A percentile compares a stretch with the other conserved stretches of the same genome.
Conservation (phyloP, 2,797 vertebrate species). For the Trematomus bernacchii region DNA sequence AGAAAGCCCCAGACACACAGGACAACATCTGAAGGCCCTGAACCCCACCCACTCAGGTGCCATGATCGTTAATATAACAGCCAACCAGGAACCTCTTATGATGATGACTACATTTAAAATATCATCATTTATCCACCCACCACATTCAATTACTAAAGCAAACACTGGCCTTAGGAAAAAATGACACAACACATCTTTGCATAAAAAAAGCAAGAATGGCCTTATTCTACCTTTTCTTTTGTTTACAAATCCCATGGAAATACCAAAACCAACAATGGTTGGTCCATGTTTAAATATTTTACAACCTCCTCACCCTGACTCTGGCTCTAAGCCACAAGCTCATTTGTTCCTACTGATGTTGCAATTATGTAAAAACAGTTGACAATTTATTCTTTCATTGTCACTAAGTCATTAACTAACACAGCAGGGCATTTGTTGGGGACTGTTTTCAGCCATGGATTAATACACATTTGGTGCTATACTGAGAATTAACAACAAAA, state of each 20-base stretch:
- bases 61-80: constrained; percentile 37
- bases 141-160: constrained; percentile 2
- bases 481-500: too few species aligned
- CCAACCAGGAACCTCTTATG: constrained; percentile 11
- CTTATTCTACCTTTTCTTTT: constrained; percentile 12
- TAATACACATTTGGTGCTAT: background rate
- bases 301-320: background rate
- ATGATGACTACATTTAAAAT: constrained; percentile 45
- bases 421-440: background rate
- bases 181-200: background rate
- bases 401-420: background rate
- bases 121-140: constrained; percentile 21
- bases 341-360: background rate
- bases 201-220: background rate
- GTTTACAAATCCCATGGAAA: constrained; percentile 15
- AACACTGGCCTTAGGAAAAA: background rate
- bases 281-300: constrained; percentile 4
- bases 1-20: constrained; percentile 58
- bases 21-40: constrained; percentile 50
- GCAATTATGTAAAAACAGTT: background rate
- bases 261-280: constrained; percentile 9
- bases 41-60: constrained; percentile 46
- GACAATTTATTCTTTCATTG: background rate
- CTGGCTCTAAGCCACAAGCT: background rate
- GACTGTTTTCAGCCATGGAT: constrained; percentile 6